Conservation (phyloP, 2,888 invertebrate genomes). For the Cheilosia scutellata region DNA sequence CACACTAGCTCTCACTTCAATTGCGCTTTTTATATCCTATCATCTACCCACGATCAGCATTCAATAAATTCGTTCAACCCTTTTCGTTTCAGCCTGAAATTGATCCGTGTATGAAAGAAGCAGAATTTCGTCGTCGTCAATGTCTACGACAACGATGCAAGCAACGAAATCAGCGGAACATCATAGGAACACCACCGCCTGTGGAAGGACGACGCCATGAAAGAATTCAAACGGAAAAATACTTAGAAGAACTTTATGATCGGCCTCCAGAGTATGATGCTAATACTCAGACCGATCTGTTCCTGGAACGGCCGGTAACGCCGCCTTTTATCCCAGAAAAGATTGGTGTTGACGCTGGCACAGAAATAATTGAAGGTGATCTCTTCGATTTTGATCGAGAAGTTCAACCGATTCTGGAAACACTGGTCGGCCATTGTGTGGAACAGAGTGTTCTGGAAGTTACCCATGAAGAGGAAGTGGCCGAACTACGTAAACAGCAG, state of each 20-base stretch:
- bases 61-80: background rate
- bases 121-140: slow-evolving; percentile 87
- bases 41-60: background rate
- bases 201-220: slow-evolving; percentile 93
- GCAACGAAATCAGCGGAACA: slow-evolving; percentile 85
- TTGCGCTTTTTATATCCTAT: slow-evolving; percentile 1
- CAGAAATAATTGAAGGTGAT: slow-evolving; percentile 96
- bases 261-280: slow-evolving; percentile 91
- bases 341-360: slow-evolving; percentile 91
- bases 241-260: slow-evolving; percentile 93
- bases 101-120: slow-evolving; percentile 83
- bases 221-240: slow-evolving; percentile 94
- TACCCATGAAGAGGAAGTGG: slow-evolving; percentile 96
- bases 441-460: slow-evolving; percentile 96
- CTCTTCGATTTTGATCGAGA: slow-evolving; percentile 97
- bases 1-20: slow-evolving; percentile 24
- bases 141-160: slow-evolving; percentile 87
- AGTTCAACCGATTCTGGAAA: slow-evolving; percentile 95
- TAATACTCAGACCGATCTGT: slow-evolving; percentile 94
- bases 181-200: slow-evolving; percentile 84
- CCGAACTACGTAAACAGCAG: slow-evolving; percentile 90
- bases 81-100: slow-evolving; percentile 82
- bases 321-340: slow-evolving; percentile 92
- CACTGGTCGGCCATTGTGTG: slow-evolving; percentile 94
- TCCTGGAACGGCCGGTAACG: slow-evolving; percentile 92